Evolutionary conservation across 1,140 invertebrate genomes (phyloP).

Genomic region (Temnothorax curvispinosus): DNA sequence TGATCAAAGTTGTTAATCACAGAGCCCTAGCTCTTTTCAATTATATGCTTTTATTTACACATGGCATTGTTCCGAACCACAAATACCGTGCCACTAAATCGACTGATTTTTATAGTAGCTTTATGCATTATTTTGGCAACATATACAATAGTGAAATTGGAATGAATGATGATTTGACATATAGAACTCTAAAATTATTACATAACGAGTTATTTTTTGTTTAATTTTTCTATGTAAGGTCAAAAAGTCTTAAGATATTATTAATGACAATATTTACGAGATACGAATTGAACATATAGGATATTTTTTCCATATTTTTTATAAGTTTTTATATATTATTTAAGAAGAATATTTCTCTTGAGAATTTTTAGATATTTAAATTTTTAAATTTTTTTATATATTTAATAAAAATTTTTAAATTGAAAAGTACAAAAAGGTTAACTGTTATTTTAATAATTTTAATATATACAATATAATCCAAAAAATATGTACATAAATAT

Average conservation of each 20-base stretch:
- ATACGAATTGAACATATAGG: not conserved
- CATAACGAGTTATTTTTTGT: not conserved
- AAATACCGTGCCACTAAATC: not conserved
- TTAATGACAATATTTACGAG: not conserved
- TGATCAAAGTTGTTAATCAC: conserved; percentile 65
- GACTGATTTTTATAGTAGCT: conserved; percentile 22
- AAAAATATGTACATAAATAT: too few species aligned
- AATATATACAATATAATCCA: not conserved
- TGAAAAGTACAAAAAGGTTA: not conserved
- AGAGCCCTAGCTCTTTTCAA: conserved; percentile 40
- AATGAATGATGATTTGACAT: conserved; percentile 11
- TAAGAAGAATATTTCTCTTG: not conserved
- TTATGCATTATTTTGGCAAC: not conserved
- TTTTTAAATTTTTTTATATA: not conserved
- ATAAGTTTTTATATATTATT: not conserved
- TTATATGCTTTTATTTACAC: conserved; percentile 61
- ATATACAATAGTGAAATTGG: not conserved
- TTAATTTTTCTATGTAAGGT: not conserved
- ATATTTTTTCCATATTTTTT: not conserved
- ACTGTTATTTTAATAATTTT: not conserved
- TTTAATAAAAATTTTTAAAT: not conserved
- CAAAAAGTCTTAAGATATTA: not conserved
- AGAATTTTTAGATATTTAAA: not conserved
- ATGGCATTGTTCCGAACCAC: not conserved
- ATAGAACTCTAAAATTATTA: not conserved